Evolutionary conservation across 2,797 vertebrate genomes (phyloP).

Genomic region (Heliangelus exortis): DNA sequence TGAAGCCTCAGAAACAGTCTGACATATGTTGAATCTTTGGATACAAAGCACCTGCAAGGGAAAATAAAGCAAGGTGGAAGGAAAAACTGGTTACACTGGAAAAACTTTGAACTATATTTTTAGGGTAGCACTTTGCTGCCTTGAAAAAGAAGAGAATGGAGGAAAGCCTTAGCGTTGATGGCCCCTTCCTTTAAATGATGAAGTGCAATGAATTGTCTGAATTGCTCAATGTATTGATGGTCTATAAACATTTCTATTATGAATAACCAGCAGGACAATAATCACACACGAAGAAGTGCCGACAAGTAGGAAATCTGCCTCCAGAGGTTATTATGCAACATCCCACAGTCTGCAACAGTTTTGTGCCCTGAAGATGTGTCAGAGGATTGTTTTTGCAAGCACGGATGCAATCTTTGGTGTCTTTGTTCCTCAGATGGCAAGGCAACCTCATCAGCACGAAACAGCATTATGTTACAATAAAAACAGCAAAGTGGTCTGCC

Average conservation of each 20-base stretch:
- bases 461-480: not conserved
- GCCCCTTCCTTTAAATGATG: slow-evolving; percentile 57
- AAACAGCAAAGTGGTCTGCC: not conserved
- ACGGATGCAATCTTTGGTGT: slow-evolving; percentile 30
- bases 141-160: slow-evolving; percentile 43
- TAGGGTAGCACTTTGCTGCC: not conserved
- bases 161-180: slow-evolving; percentile 36
- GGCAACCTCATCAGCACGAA: not conserved
- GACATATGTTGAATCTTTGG: not conserved
- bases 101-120: slow-evolving; percentile 28
- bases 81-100: slow-evolving; percentile 60
- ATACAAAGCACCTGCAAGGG: slow-evolving; percentile 52
- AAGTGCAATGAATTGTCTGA: slow-evolving; percentile 75
- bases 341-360: slow-evolving; percentile 26
- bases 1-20: slow-evolving; percentile 70
- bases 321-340: slow-evolving; percentile 51
- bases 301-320: slow-evolving; percentile 61
- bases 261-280: slow-evolving; percentile 71
- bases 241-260: slow-evolving; percentile 80
- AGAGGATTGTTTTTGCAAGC: not conserved
- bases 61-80: slow-evolving; percentile 18
- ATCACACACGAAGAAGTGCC: slow-evolving; percentile 47
- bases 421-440: slow-evolving; percentile 16
- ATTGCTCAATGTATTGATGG: slow-evolving; percentile 62
- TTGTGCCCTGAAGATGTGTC: slow-evolving; percentile 7